Evolutionary conservation across 2,797 vertebrate species (phyloP), one percentile per base, ranked within the genome.

Genomic region (Danio choprae): DNA sequence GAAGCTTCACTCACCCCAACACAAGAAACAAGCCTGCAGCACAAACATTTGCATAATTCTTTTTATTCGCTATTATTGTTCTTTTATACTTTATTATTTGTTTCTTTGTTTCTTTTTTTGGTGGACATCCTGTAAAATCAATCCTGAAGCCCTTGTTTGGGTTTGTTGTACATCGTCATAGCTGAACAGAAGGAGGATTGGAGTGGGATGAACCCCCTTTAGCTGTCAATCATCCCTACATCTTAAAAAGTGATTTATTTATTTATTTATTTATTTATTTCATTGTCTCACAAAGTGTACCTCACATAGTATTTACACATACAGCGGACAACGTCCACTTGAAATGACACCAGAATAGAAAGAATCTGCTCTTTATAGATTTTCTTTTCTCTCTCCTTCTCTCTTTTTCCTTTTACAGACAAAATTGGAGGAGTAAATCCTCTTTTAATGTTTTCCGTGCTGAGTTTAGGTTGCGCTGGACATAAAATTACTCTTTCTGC

Each of bases 81-180:
- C 89, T 93, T 91, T 91, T 84, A 80, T 81, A 83, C 40, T 85
- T 93, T 89, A 88, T 91, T 90, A 86, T 92, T 90, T 87, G 90
- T 91, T 90, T 77, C 74, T 65, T 87, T 85, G 89, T 88, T 90
- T 92, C 89, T 81, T 69, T 56, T 83, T 81, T 36, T 83, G 86
- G 93, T 95, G 94, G 94, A 97, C 94, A 93, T 93, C 94, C 90
- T 85, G 82, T 93, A 88, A 91, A 91, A 89, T 91, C 91, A 92
- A 92, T 90, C 93, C 87, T 92, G 87, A 93, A 95, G 95, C 95
- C 96, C 96, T 96, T 95, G 93, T 92, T 94, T 93, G 90, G 92
- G 91, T 93, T 92, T 90, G 93, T 93, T 89, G 91, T 91, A 91
- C 89, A 81, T 86, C 81, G 70, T 90, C 88, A 84, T 82, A 90